Percentiles rank a stretch among this genome's conserved stretches.
Evolutionary conservation across 92 coral and sea anemone species (phyloP).

Genomic region (Porites divaricata): DNA sequence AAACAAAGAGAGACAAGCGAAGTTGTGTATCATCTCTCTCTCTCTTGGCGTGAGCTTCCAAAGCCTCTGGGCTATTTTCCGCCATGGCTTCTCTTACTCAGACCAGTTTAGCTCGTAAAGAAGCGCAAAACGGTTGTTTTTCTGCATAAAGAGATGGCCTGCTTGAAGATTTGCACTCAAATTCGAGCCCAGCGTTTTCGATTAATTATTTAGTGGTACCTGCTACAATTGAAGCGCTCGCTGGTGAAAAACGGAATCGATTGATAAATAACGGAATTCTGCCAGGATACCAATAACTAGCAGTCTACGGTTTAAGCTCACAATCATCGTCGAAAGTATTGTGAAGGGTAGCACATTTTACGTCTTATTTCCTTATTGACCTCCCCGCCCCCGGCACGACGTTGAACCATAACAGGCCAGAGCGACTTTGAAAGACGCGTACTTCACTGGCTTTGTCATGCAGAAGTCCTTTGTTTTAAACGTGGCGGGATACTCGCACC

Average conservation of each 20-base stretch:
- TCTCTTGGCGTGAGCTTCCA: conserved; percentile 69
- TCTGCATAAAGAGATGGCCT: conserved; percentile 22
- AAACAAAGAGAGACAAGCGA: conserved; percentile 74
- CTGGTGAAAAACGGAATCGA: neutral
- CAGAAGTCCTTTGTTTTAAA: too few relatives aligned
- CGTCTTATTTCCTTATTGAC: too few relatives aligned
- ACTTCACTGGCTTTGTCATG: too few relatives aligned
- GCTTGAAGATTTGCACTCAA: conserved; percentile 20
- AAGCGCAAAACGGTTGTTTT: neutral
- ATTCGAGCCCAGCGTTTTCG: conserved; percentile 29
- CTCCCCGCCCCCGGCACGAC: too few relatives aligned
- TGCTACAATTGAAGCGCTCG: conserved; percentile 29
- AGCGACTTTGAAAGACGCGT: too few relatives aligned
- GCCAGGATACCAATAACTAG: neutral
- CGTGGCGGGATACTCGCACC: too few relatives aligned
- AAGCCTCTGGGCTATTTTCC: conserved; percentile 46
- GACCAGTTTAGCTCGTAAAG: neutral
- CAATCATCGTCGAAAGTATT: too few relatives aligned
- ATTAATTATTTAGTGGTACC: conserved; percentile 55
- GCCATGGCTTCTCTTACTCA: conserved; percentile 27
- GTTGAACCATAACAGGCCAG: too few relatives aligned
- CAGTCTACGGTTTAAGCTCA: neutral
- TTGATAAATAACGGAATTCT: conserved; percentile 12
- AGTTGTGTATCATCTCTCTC: conserved; percentile 82
- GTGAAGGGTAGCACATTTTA: too few relatives aligned